Conservation (phyloP, 53 echinoderm and acorn worm genomes). For the Henricia sp. region DNA sequence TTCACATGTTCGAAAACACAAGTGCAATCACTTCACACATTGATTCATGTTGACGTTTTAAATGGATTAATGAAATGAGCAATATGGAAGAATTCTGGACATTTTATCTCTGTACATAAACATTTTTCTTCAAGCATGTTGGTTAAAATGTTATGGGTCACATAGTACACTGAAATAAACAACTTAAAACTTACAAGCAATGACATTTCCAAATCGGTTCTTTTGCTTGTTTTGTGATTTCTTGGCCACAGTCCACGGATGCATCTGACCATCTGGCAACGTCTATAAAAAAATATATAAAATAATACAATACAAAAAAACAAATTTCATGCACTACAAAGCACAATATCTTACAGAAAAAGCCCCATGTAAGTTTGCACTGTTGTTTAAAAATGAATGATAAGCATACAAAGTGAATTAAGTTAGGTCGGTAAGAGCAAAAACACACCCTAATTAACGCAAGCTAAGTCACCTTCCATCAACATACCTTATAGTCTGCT, state of each 20-base stretch:
- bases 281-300: conserved; percentile 47
- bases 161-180: no score
- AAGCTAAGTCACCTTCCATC: no score
- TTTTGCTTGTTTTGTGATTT: conserved; percentile 53
- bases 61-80: no score
- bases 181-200: conserved; percentile 66
- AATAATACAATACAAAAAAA: neutral
- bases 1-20: no score
- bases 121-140: no score
- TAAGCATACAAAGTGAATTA: neutral
- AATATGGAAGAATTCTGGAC: no score
- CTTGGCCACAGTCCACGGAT: conserved; percentile 62
- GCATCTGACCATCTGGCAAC: conserved; percentile 56
- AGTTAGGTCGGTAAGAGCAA: neutral
- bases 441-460: neutral
- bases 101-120: no score
- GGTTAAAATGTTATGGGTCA: no score
- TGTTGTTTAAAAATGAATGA: neutral
- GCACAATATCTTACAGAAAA: neutral
- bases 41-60: no score
- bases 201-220: conserved; percentile 63
- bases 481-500: conserved; percentile 70
- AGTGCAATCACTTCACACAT: no score
- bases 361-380: neutral
- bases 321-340: neutral